Evolutionary conservation across 2,797 vertebrate species (phyloP).

Genomic region (Syngnathus acus): DNA sequence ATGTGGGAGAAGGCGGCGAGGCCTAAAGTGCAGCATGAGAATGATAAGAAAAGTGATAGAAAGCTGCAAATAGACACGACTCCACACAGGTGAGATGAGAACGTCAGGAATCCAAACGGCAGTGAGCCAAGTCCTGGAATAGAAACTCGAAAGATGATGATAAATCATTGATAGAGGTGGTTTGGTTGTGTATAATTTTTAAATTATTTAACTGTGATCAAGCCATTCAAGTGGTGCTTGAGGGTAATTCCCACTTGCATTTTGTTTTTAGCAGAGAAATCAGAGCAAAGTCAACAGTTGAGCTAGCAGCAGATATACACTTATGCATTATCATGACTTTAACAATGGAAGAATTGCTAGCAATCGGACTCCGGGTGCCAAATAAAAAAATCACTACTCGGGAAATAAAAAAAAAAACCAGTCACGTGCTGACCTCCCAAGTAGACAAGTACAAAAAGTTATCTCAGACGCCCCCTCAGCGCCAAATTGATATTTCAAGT

Average conservation of each 20-base stretch:
- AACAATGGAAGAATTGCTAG: too few species aligned
- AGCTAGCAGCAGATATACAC: slow-evolving; percentile 3
- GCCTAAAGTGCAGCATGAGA: slow-evolving; percentile 13
- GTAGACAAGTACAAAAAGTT: too few species aligned
- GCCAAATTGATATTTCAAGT: not conserved
- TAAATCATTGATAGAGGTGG: slow-evolving; percentile 16
- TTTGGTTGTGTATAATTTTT: slow-evolving; percentile 1
- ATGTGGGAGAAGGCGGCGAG: slow-evolving; percentile 34
- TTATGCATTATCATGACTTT: not conserved
- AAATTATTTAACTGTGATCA: slow-evolving; percentile 22
- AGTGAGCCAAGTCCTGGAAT: slow-evolving; percentile 13
- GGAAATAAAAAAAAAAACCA: too few species aligned
- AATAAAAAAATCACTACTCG: too few species aligned
- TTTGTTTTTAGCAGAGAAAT: slow-evolving; percentile 9
- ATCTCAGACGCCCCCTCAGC: too few species aligned
- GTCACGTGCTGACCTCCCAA: too few species aligned
- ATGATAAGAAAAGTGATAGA: slow-evolving; percentile 19
- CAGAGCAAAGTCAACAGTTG: slow-evolving; percentile 7
- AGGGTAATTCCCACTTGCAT: slow-evolving; percentile 21
- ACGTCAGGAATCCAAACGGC: not conserved
- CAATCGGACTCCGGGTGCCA: too few species aligned
- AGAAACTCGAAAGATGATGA: slow-evolving; percentile 15
- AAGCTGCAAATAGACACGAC: slow-evolving; percentile 30
- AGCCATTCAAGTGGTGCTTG: slow-evolving; percentile 19
- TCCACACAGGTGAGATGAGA: slow-evolving; percentile 38